A percentile compares a stretch with the other conserved stretches of the same genome.
phyloP scores from a whole-genome alignment of 1,140 invertebrate species.

The Drosophila gunungcola region DNA sequence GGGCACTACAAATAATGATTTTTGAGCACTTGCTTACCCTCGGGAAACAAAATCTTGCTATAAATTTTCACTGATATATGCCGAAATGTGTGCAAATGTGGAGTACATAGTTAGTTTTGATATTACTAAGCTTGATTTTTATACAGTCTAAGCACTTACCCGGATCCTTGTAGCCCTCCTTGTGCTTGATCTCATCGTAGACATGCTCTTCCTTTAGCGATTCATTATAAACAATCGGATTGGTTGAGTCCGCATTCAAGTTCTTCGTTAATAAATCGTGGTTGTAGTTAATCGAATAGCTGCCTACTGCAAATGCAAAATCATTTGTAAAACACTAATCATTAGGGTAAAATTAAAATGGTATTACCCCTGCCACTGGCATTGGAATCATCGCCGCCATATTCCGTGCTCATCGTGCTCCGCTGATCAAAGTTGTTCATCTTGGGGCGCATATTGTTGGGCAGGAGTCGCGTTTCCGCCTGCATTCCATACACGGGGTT shows the following conservation, averaged over 20 bases:
- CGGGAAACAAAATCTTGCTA: conserved; percentile 80
- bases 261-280: conserved; percentile 89
- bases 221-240: conserved; percentile 94
- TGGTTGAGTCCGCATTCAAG: conserved; percentile 92
- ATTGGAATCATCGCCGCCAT: conserved; percentile 78
- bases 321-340: not conserved
- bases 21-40: conserved; percentile 67
- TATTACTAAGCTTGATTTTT: not conserved
- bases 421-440: conserved; percentile 78
- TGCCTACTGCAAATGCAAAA: conserved; percentile 82
- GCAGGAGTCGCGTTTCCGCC: conserved; percentile 87
- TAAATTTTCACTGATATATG: conserved; percentile 78
- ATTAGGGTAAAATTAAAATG: not conserved
- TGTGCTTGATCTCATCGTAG: conserved; percentile 96
- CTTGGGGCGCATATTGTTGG: conserved; percentile 88
- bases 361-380: conserved; percentile 72
- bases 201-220: conserved; percentile 91
- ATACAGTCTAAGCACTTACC: conserved; percentile 69
- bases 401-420: conserved; percentile 46
- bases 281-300: conserved; percentile 86
- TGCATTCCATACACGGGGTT: conserved; percentile 95
- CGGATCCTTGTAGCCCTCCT: conserved; percentile 87
- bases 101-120: conserved; percentile 48
- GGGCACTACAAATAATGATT: conserved; percentile 27
- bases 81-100: conserved; percentile 46